These are phyloP conservation scores for Brachyhypopomus occidentalis DNA, from an alignment of 2,113 vertebrate genomes.

Conservation along the genomic window DNA sequence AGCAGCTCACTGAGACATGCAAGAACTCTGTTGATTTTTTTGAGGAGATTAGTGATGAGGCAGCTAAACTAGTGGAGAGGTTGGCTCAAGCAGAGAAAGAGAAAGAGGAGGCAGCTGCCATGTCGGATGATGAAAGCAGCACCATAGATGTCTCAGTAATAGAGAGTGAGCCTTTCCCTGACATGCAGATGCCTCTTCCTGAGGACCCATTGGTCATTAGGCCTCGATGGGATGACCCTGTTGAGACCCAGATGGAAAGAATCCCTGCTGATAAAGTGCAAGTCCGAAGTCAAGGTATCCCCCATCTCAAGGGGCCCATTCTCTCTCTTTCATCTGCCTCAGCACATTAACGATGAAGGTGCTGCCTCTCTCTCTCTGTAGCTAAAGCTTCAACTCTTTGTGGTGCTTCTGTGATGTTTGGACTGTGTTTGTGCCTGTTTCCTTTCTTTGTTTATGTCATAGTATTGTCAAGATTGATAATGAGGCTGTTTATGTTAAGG, in stretches of 20 bases:
- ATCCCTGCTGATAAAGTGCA: conserved; percentile 93
- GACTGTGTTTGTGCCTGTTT: conserved; percentile 78
- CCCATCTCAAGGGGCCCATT: conserved; percentile 83
- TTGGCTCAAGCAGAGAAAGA: conserved; percentile 88
- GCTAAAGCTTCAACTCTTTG: conserved; percentile 74
- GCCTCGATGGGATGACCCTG: conserved; percentile 95
- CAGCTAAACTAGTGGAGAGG: conserved; percentile 91
- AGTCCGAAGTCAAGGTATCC: conserved; percentile 96
- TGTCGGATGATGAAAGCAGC: conserved; percentile 93
- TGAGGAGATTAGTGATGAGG: conserved; percentile 95
- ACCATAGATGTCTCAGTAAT: conserved; percentile 91
- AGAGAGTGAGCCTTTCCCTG: conserved; percentile 87
- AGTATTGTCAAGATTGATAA: conserved; percentile 91
- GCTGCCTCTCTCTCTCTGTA: conserved; percentile 77
- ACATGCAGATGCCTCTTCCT: conserved; percentile 85
- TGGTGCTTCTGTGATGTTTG: conserved; percentile 77
- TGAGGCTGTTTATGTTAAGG: conserved; percentile 41
- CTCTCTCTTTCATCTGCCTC: conserved; percentile 83
- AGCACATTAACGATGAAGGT: conserved; percentile 80
- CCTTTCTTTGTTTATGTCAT: conserved; percentile 72
- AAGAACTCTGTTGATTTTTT: conserved; percentile 91
- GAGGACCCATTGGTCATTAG: conserved; percentile 96
- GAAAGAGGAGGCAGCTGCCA: conserved; percentile 74
- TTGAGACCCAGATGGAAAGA: conserved; percentile 99
- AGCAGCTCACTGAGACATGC: conserved; percentile 79